These are phyloP conservation scores for Pseudolaguvia tuberculata DNA, from an alignment of 2,113 vertebrate species.

Conservation along the genomic window DNA sequence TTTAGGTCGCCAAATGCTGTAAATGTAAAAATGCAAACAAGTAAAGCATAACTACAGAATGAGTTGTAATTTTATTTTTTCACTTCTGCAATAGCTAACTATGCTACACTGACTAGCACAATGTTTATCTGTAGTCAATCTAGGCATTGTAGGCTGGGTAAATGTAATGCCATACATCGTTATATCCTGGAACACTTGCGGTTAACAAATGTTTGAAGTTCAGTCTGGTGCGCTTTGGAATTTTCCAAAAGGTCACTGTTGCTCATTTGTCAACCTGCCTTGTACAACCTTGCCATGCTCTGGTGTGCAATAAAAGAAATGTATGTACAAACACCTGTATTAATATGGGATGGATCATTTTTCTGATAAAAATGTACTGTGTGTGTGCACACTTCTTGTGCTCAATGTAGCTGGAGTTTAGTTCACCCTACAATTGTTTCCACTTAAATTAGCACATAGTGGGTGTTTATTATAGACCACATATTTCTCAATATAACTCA, in stretches of 20 bases:
- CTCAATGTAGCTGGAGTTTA: too few relatives aligned
- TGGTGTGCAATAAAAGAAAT: background rate
- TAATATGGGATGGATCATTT: too few relatives aligned
- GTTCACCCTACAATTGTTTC: too few relatives aligned
- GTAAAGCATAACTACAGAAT: constrained; percentile 44
- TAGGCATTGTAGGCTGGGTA: background rate
- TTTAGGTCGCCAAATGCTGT: too few relatives aligned
- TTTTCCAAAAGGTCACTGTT: background rate
- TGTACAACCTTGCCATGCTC: background rate
- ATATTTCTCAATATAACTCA: too few relatives aligned
- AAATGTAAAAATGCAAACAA: too few relatives aligned
- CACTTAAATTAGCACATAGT: too few relatives aligned
- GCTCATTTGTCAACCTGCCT: background rate
- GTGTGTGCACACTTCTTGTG: too few relatives aligned
- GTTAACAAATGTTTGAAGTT: constrained; percentile 19
- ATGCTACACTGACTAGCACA: background rate
- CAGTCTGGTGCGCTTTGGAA: constrained; percentile 12
- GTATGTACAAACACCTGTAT: too few relatives aligned
- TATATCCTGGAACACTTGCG: background rate
- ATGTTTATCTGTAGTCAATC: background rate
- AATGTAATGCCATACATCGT: background rate
- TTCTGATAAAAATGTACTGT: too few relatives aligned
- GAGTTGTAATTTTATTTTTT: constrained; percentile 41
- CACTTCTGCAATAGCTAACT: constrained; percentile 41
- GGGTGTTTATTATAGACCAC: too few relatives aligned